phyloP scores from a whole-genome alignment of 2,888 invertebrate genomes.

The Limenitis camilla region DNA sequence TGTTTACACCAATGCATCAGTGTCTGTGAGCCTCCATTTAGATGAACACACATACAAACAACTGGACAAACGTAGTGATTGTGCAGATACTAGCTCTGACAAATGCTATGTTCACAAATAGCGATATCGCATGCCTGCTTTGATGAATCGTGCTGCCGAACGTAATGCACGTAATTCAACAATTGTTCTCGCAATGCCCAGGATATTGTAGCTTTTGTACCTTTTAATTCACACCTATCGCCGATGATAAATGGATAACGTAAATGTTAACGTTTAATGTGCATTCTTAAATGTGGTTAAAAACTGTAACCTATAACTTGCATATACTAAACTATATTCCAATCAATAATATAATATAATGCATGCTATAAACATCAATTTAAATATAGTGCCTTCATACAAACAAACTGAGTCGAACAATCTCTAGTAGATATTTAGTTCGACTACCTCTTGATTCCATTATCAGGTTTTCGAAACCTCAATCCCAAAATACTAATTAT shows the following conservation, averaged over 20 bases:
- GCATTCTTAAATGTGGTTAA: too few species aligned
- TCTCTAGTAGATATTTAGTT: too few species aligned
- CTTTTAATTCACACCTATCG: conserved; percentile 1
- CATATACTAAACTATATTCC: too few species aligned
- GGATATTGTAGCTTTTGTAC: conserved; percentile 6
- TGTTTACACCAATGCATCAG: conserved; percentile 40
- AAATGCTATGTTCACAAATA: conserved; percentile 46
- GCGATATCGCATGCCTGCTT: conserved; percentile 49
- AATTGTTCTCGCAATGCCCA: conserved; percentile 23
- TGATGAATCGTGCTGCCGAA: conserved; percentile 50
- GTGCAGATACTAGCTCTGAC: conserved; percentile 59
- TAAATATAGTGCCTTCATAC: too few species aligned
- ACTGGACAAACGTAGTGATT: conserved; percentile 44
- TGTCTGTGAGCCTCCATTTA: conserved; percentile 32
- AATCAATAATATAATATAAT: too few species aligned
- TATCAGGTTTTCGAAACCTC: too few species aligned
- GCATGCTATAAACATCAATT: too few species aligned
- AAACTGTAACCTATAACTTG: too few species aligned
- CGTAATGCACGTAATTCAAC: conserved; percentile 39
- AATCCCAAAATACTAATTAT: too few species aligned
- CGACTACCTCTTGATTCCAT: too few species aligned
- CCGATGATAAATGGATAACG: neutral
- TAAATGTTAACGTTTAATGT: neutral
- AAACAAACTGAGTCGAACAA: too few species aligned
- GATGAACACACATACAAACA: conserved; percentile 38